Conservation (phyloP, 2,113 vertebrate genomes). For the Anseranas semipalmata region DNA sequence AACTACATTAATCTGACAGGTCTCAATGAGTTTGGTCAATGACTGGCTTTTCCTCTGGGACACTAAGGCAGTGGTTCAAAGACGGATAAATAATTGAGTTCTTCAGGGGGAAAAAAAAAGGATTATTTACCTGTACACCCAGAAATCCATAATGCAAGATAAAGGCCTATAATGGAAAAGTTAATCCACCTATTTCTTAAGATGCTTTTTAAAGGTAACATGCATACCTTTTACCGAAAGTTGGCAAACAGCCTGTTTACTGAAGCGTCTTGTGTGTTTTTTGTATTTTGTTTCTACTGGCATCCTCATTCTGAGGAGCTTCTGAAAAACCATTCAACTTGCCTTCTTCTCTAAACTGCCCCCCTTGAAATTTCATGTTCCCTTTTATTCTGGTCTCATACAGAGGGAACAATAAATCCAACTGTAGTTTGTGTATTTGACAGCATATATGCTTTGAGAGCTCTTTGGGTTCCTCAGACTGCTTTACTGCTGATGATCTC, state of each 20-base stretch:
- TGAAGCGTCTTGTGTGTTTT: not conserved
- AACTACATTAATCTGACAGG: not conserved
- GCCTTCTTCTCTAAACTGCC: not conserved
- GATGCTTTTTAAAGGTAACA: not conserved
- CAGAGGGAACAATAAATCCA: not conserved
- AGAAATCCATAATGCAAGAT: not conserved
- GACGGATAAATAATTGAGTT: not conserved
- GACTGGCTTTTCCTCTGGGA: not conserved
- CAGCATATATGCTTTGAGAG: not conserved
- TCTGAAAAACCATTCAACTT: not conserved
- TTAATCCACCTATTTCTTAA: not conserved
- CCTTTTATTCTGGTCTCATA: not conserved
- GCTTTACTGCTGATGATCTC: not conserved
- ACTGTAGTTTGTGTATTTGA: not conserved
- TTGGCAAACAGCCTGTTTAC: not conserved
- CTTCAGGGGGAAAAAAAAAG: not conserved
- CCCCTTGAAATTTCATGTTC: not conserved
- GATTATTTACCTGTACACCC: not conserved
- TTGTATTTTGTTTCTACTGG: not conserved
- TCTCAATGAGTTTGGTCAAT: not conserved
- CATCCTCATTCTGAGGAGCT: not conserved
- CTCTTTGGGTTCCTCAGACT: not conserved
- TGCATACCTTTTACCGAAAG: not conserved
- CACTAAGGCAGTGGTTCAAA: not conserved
- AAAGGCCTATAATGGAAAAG: not conserved